These are phyloP conservation scores for Willowsia nigromaculata DNA, from an alignment of 2,888 invertebrate species.

Conservation along the genomic window DNA sequence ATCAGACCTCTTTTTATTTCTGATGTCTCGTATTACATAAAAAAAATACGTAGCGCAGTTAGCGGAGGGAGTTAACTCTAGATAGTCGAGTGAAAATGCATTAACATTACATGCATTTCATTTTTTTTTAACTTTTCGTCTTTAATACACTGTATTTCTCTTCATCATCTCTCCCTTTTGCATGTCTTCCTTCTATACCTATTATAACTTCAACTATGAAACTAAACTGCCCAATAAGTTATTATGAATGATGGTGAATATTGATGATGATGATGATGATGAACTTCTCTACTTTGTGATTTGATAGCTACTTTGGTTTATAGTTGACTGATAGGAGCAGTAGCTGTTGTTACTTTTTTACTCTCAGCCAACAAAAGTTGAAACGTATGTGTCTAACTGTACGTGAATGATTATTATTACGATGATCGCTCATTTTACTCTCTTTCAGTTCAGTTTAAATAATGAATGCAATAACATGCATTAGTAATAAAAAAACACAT, in stretches of 20 bases:
- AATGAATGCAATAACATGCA: constrained; percentile 11
- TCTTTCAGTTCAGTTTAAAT: not conserved
- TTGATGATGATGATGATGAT: not conserved
- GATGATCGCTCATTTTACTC: constrained; percentile 10
- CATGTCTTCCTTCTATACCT: not conserved
- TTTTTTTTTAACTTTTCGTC: constrained; percentile 7
- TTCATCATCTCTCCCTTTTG: not conserved
- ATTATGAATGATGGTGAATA: not conserved
- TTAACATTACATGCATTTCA: constrained; percentile 34
- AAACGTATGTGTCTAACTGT: not conserved
- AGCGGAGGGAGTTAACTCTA: not conserved
- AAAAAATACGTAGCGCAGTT: not conserved
- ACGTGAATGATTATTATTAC: not conserved
- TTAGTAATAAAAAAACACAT: too few relatives aligned
- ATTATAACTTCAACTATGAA: not conserved
- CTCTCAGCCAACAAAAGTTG: not conserved
- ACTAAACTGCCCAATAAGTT: constrained; percentile 14
- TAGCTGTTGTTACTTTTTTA: too few relatives aligned
- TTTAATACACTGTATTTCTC: not conserved
- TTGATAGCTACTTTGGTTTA: not conserved
- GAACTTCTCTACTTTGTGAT: not conserved
- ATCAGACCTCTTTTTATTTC: too few relatives aligned
- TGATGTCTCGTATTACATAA: too few relatives aligned
- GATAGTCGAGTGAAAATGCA: constrained; percentile 29
- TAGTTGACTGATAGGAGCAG: not conserved